phyloP scores from a whole-genome alignment of 2,113 vertebrate species.

The Aldabrachelys gigantea region DNA sequence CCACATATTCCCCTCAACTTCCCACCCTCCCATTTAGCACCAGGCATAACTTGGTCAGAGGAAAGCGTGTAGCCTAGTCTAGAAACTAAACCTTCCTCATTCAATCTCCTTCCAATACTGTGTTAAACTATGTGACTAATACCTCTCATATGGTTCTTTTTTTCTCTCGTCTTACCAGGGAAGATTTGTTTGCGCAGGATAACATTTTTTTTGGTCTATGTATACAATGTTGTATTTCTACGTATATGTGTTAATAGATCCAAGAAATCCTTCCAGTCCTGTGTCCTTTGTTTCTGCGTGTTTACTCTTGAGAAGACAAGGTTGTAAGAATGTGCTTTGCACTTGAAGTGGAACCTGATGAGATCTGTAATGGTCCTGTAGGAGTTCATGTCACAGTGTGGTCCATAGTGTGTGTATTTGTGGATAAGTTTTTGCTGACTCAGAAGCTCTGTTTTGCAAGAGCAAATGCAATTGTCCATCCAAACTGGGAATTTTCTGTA shows the following conservation, averaged over 20 bases:
- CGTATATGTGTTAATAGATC: background rate
- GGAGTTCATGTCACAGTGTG: background rate
- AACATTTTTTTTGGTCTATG: background rate
- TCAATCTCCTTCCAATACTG: background rate
- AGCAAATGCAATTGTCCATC: background rate
- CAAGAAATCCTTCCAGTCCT: background rate
- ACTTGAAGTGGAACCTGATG: background rate
- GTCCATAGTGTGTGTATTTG: background rate
- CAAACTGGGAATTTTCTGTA: background rate
- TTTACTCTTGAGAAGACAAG: background rate
- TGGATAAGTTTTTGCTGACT: background rate
- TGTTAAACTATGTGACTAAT: background rate
- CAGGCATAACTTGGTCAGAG: background rate
- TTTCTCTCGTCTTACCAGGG: background rate
- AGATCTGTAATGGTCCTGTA: background rate
- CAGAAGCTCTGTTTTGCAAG: background rate
- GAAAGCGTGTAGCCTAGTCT: accelerated
- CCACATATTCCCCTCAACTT: background rate
- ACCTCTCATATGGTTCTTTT: background rate
- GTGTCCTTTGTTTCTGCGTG: background rate
- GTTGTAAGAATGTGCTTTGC: background rate
- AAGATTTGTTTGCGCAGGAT: background rate
- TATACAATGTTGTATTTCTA: background rate
- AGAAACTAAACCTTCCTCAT: background rate
- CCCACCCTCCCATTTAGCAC: background rate